These are phyloP conservation scores for Amphilophus citrinellus DNA, from an alignment of 2,113 vertebrate genomes.

Conservation along the genomic window DNA sequence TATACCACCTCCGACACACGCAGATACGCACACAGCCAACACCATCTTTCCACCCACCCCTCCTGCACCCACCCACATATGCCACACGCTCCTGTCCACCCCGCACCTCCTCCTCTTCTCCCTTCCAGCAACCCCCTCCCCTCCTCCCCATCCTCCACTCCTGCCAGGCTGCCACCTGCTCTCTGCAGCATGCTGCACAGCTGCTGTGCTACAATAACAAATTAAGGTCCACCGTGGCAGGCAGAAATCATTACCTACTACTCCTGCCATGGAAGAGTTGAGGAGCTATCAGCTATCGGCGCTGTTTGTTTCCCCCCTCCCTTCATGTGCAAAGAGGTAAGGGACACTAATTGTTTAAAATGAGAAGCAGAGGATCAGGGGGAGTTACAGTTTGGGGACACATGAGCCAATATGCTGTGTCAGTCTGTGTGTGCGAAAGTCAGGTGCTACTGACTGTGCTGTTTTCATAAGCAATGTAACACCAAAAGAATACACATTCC, in stretches of 20 bases:
- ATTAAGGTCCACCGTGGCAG: constrained; percentile 78
- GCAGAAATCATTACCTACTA: constrained; percentile 77
- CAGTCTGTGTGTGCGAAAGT: constrained; percentile 30
- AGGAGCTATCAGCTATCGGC: constrained; percentile 36
- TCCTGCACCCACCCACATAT: constrained; percentile 76
- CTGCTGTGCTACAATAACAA: constrained; percentile 86
- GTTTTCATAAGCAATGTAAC: background rate
- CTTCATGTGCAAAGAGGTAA: constrained; percentile 32
- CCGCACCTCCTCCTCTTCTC: constrained; percentile 21
- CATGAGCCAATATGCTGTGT: constrained; percentile 41
- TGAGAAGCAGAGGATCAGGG: constrained; percentile 28
- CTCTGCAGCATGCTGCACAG: constrained; percentile 83
- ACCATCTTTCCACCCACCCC: constrained; percentile 45
- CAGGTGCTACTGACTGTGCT: constrained; percentile 25
- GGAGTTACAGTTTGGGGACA: constrained; percentile 39
- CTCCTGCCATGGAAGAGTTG: constrained; percentile 44
- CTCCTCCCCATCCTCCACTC: constrained; percentile 63
- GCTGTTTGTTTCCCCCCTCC: background rate
- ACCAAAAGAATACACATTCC: background rate
- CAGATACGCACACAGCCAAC: constrained; percentile 46
- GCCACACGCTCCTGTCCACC: constrained; percentile 69
- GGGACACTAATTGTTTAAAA: constrained; percentile 63
- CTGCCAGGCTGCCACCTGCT: constrained; percentile 86
- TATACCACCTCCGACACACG: constrained; percentile 35
- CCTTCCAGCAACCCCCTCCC: constrained; percentile 5